Conservation (phyloP, 2,113 vertebrate genomes). For the Rallus limicola region DNA sequence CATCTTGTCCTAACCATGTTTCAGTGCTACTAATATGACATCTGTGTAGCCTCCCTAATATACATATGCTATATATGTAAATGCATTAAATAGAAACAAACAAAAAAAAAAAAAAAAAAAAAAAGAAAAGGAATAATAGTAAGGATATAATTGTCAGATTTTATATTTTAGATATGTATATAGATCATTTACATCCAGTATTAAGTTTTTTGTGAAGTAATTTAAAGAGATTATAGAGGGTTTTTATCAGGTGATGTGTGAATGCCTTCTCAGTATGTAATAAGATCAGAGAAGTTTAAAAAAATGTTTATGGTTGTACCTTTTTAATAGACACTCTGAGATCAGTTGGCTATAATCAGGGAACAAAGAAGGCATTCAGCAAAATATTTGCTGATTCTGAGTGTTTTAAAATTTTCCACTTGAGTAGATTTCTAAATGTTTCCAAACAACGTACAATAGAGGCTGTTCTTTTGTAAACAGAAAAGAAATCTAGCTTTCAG, state of each 20-base stretch:
- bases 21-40: background rate
- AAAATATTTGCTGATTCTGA: background rate
- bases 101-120: background rate
- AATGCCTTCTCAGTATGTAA: background rate
- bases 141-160: background rate
- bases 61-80: accelerated
- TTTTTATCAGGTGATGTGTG: background rate
- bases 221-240: too few relatives aligned
- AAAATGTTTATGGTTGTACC: background rate
- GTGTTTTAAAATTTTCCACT: background rate
- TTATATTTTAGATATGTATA: background rate
- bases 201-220: background rate
- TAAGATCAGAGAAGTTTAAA: background rate
- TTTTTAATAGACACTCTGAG: background rate
- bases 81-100: background rate
- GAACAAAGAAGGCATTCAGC: background rate
- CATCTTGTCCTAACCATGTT: accelerated
- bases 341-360: background rate
- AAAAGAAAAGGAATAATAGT: background rate
- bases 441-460: background rate
- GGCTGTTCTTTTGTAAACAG: background rate
- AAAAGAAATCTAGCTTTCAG: background rate
- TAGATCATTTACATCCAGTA: background rate
- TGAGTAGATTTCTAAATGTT: background rate
- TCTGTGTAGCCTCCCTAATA: background rate